Evolutionary conservation across 2,113 vertebrate species (phyloP).

Genomic region (Mormyrus iriodes): DNA sequence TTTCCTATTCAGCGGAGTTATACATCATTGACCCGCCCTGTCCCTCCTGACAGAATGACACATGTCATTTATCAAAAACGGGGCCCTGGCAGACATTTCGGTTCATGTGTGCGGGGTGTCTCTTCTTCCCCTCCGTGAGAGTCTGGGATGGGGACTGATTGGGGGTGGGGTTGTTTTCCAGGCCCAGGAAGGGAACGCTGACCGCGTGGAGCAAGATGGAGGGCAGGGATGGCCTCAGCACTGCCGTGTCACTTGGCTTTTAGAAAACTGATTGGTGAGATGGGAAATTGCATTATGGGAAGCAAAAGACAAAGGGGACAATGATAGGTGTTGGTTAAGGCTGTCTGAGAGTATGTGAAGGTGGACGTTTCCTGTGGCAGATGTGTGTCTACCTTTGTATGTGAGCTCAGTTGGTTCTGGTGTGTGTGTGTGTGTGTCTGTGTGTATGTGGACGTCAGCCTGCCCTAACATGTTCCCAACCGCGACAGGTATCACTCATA

Average conservation of each 20-base stretch:
- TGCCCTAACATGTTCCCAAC: constrained; percentile 27
- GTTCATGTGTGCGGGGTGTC: constrained; percentile 32
- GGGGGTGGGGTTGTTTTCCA: constrained; percentile 1
- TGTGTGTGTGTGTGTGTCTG: neutral
- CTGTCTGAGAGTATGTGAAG: neutral
- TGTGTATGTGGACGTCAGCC: neutral
- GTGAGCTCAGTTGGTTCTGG: neutral
- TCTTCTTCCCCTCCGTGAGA: constrained; percentile 34
- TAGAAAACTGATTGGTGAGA: neutral
- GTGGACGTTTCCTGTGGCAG: neutral
- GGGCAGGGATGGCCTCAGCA: neutral
- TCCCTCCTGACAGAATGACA: constrained; percentile 94
- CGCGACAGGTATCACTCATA: constrained; percentile 88
- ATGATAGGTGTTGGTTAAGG: neutral
- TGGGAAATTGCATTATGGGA: neutral
- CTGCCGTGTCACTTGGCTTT: neutral
- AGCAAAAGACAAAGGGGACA: neutral
- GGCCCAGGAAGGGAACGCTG: neutral
- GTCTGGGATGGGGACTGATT: constrained; percentile 27
- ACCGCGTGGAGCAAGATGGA: neutral
- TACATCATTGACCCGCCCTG: constrained; percentile 98
- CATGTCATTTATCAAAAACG: constrained; percentile 95
- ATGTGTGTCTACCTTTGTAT: neutral
- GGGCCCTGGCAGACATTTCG: constrained; percentile 73
- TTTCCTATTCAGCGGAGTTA: constrained; percentile 97